Evolutionary conservation across 1,140 invertebrate genomes (phyloP), one percentile per base, ranked within the genome.

Genomic region (Medauroidea extradentata): DNA sequence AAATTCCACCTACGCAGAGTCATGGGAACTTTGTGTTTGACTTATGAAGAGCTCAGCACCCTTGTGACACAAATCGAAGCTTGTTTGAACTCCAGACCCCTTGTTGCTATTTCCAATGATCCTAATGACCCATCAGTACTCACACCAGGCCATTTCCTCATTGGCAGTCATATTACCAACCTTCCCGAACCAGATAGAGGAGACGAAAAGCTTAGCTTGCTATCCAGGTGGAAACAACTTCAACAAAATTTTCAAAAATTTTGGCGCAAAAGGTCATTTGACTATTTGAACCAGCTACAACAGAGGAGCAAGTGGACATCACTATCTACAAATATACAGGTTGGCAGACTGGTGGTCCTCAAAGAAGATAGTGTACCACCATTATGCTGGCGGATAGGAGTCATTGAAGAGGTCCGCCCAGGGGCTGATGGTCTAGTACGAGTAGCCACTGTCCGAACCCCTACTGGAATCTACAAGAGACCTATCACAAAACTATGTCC

Each of bases 381-480:
- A n/a, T 54, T 68, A 7, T 67, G 69, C 55, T 77, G 75, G 75
- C n/a, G 50, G 2, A 19, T 77, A 16, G 74, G 65, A n/a, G 54
- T 71, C 3, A 65, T 76, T 2, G 23, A 66, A 14, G 62, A 70
- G 18, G 67, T 71, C 24, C 64, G 69, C 59, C 68, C 67, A 2
- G 72, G 72, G 14, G 14, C 24, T 4, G 74, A 76, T 59, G 68
- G 69, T 9, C 34, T 71, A n/a, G 70, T 74, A 3, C 44, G 75
- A 46, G 68, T 71, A 1, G 73, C 68, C 7, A 69, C 60, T 55
- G 48, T 77, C 0, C 67, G 69, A 65, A 71, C 63, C 38, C 25
- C 43, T 24, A 59, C 57, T n/a, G n/a, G 16, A 56, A 50, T 48
- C 19, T 57, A 60, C n/a, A 60, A 64, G 29, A 44, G 61, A 2